Conservation (phyloP, 2,888 invertebrate species). For the Esperia sulphurella region DNA sequence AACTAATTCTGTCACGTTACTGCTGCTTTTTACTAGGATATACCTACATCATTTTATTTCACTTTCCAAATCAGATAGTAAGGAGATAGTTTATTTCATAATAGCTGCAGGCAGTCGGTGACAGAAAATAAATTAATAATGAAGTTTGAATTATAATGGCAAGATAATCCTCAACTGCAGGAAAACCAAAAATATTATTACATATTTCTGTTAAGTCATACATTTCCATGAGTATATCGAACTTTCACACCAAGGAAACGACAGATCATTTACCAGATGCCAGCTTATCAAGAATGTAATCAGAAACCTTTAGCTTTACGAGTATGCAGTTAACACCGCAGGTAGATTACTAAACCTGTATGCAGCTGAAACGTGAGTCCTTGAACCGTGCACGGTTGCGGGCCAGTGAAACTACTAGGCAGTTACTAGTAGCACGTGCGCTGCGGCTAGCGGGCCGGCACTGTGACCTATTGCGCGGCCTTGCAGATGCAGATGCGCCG, state of each 20-base stretch:
- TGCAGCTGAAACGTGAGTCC: conserved; percentile 50
- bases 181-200: too few species aligned
- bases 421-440: conserved; percentile 25
- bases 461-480: conserved; percentile 70
- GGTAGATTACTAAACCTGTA: not conserved
- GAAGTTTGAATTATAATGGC: too few species aligned
- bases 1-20: conserved; percentile 45
- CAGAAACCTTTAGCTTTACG: not conserved
- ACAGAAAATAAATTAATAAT: too few species aligned
- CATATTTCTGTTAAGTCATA: too few species aligned
- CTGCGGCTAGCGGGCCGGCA: conserved; percentile 53
- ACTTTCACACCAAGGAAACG: too few species aligned
- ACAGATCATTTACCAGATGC: too few species aligned
- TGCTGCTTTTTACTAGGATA: not conserved
- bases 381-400: conserved; percentile 34
- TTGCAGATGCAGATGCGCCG: conserved; percentile 29
- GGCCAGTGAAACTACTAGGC: conserved; percentile 3
- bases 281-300: conserved; percentile 25
- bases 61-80: too few species aligned
- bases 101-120: too few species aligned
- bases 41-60: too few species aligned
- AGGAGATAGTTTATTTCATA: too few species aligned
- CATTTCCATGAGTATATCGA: too few species aligned
- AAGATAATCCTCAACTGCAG: too few species aligned
- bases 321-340: not conserved